Evolutionary conservation across 1,140 invertebrate genomes (phyloP), one percentile per base, ranked within the genome.

Genomic region (Sarcophaga bullata): DNA sequence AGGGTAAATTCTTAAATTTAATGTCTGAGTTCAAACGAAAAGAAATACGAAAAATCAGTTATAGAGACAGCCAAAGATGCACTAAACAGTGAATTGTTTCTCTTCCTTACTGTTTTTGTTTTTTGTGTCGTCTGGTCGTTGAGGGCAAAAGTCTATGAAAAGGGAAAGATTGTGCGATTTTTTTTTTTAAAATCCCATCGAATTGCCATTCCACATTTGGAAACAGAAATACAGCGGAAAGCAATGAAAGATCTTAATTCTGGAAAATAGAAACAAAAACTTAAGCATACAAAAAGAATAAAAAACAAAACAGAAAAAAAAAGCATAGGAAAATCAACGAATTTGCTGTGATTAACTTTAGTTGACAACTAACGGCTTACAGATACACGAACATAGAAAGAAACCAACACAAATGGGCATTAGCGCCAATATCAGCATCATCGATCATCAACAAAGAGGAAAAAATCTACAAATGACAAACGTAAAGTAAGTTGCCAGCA

Each of bases 331-430:
- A n/a, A 58, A 58, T 3, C 54, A 68, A 78, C 62, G 75, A 78
- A 17, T 52, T 78, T 50, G 49, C 75, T 78, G 75, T 78, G 75
- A 78, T 78, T 78, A 78, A 78, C 75, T 78, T 78, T 78, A 78
- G 75, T 52, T 78, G 75, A 78, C 75, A 78, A 49, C 62, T 58
- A 58, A 58, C 54, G 54, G 11, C 25, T 37, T 58, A 58, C 10
- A 58, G 54, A 37, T 37, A 37, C 25, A 0, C 54, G 13, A 2
- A 58, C 54, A 58, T 6, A 58, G 10, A 58, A 13, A 58, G 10
- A 58, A 13, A 13, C 6, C 15, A 13, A 58, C 15, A 58, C 54
- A 58, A n/a, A 13, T 58, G 7, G n/a, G 13, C 54, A 58, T n/a
- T n/a, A 58, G n/a, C 17, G 19, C 62, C 62, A 25, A 68, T n/a